Evolutionary conservation across 2,797 vertebrate species (phyloP).

Genomic region (Mus minutoides): DNA sequence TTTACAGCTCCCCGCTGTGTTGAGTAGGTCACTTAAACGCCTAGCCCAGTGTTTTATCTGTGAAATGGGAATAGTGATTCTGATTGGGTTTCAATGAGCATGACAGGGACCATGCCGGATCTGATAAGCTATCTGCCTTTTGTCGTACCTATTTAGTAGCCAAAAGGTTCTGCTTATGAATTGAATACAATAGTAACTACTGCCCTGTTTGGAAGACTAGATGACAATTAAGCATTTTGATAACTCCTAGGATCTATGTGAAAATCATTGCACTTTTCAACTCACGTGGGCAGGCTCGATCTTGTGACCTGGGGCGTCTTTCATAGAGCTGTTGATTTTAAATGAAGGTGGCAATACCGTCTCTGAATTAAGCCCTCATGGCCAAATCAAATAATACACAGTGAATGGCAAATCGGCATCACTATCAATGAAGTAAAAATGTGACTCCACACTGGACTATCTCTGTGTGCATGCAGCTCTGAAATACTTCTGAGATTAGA

Average conservation of each 20-base stretch:
- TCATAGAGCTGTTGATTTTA: not conserved
- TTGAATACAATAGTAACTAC: not conserved
- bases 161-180: not conserved
- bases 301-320: not conserved
- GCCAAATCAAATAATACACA: not conserved
- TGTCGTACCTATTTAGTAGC: not conserved
- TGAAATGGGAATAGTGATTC: not conserved
- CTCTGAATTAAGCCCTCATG: not conserved
- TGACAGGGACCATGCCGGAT: not conserved
- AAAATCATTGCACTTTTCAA: not conserved
- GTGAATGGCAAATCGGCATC: not conserved
- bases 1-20: not conserved
- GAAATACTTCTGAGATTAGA: constrained; percentile 3
- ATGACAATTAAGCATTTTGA: constrained; percentile 23
- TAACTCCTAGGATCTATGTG: not conserved
- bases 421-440: constrained; percentile 17
- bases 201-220: not conserved
- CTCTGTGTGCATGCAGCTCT: not conserved
- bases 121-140: not conserved
- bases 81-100: not conserved
- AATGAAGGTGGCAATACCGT: not conserved
- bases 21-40: not conserved
- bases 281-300: not conserved
- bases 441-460: not conserved
- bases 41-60: not conserved